These are phyloP conservation scores for Athrips mouffetella DNA, from an alignment of 2,888 invertebrate genomes.

Conservation along the genomic window DNA sequence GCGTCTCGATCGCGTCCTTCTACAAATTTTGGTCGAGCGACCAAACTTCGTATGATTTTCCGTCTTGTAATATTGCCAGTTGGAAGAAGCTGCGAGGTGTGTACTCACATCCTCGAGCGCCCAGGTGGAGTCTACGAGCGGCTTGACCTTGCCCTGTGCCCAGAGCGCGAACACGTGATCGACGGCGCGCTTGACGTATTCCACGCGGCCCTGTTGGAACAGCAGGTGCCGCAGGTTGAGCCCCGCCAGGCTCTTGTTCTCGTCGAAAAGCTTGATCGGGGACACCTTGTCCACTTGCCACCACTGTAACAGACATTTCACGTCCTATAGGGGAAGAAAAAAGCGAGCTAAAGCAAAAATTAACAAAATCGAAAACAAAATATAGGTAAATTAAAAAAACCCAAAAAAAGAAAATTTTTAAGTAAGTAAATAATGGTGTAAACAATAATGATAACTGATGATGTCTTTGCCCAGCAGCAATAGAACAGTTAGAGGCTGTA, in stretches of 20 bases:
- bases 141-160: conserved; percentile 88
- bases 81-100: too few relatives aligned
- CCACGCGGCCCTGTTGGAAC: conserved; percentile 86
- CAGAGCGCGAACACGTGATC: conserved; percentile 86
- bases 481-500: too few relatives aligned
- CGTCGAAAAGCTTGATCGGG: conserved; percentile 92
- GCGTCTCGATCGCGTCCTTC: too few relatives aligned
- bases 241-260: conserved; percentile 90
- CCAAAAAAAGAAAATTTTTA: too few relatives aligned
- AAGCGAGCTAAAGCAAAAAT: not conserved
- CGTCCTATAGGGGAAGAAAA: not conserved
- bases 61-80: too few relatives aligned
- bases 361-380: not conserved
- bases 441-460: too few relatives aligned
- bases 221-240: conserved; percentile 90
- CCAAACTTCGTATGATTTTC: too few relatives aligned
- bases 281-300: conserved; percentile 96
- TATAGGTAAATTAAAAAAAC: too few relatives aligned
- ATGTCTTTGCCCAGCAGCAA: too few relatives aligned
- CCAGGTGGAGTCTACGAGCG: conserved; percentile 90
- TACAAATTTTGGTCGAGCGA: too few relatives aligned
- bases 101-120: conserved; percentile 89
- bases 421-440: too few relatives aligned
- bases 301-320: conserved; percentile 80
- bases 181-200: conserved; percentile 84